These are phyloP conservation scores for Galaxea fascicularis DNA, from an alignment of 92 coral and sea anemone species.

Conservation along the genomic window DNA sequence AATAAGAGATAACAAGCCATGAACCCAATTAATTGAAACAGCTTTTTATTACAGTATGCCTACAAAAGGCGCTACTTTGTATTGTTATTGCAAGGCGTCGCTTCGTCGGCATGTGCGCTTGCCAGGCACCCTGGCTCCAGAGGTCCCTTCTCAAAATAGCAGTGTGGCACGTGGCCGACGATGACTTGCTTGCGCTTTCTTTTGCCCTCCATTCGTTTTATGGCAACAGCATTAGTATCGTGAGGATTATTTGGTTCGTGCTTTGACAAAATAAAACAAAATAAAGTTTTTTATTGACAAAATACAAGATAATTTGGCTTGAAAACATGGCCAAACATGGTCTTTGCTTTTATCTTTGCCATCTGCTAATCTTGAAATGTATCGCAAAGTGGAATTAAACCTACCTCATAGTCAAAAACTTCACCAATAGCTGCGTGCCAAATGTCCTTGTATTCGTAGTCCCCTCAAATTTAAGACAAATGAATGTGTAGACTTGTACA, in stretches of 20 bases:
- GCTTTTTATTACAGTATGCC: no score
- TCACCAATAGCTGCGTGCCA: constrained; percentile 61
- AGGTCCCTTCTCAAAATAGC: no score
- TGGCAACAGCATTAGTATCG: constrained; percentile 49
- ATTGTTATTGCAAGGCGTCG: no score
- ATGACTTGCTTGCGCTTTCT: constrained; percentile 43
- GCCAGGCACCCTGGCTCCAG: no score
- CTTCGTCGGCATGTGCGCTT: no score
- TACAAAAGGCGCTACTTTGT: no score
- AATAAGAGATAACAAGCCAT: no score
- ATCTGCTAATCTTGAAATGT: constrained; percentile 32
- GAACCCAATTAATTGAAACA: no score
- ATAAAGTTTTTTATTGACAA: constrained; percentile 23
- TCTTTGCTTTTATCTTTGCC: constrained; percentile 45
- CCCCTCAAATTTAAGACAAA: constrained; percentile 47
- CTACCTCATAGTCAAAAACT: constrained; percentile 53
- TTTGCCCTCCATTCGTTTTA: constrained; percentile 38
- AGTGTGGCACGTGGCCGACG: constrained; percentile 49
- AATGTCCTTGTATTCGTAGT: constrained; percentile 53
- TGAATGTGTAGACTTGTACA: constrained; percentile 41
- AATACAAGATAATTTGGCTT: constrained; percentile 37
- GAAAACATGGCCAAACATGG: constrained; percentile 32
- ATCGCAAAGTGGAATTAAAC: constrained; percentile 37
- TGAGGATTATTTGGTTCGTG: constrained; percentile 47
- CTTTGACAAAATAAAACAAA: constrained; percentile 24